Conservation (phyloP, 2,113 vertebrate genomes). For the Indri indri region DNA sequence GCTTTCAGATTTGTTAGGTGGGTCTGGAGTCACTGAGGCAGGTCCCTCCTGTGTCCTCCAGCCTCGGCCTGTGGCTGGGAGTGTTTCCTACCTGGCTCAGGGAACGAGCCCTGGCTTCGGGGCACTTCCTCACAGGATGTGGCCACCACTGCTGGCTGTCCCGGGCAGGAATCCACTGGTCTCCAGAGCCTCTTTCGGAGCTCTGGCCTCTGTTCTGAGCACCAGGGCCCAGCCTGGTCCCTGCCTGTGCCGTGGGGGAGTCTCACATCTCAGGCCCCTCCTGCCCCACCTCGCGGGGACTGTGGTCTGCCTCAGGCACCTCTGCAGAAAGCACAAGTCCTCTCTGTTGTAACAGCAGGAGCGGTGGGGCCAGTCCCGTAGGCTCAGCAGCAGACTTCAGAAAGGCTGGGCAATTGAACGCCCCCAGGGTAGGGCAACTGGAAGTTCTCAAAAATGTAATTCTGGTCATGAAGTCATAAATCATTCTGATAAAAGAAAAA, state of each 20-base stretch:
- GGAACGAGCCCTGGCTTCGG: background rate
- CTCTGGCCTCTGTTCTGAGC: background rate
- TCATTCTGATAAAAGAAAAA: background rate
- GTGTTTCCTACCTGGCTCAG: background rate
- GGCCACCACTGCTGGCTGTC: background rate
- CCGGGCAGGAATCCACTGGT: background rate
- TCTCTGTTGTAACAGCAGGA: no score
- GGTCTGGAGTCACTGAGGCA: background rate
- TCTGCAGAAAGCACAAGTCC: background rate
- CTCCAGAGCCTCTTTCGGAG: background rate
- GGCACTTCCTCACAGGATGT: background rate
- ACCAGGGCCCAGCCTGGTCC: background rate
- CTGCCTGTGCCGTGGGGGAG: accelerated
- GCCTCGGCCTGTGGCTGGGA: background rate
- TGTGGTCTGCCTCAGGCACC: background rate
- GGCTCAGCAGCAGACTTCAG: no score
- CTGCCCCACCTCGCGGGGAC: accelerated
- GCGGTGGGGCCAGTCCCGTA: background rate
- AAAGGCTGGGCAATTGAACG: background rate
- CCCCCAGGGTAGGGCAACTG: accelerated
- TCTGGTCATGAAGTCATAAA: background rate
- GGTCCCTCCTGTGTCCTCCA: no score
- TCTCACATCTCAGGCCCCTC: background rate
- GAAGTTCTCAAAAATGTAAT: background rate
- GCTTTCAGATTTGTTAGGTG: background rate